A percentile compares a stretch with the other conserved stretches of the same genome.
phyloP scores from a whole-genome alignment of 2,888 invertebrate species.

The Drosophila neotestacea region DNA sequence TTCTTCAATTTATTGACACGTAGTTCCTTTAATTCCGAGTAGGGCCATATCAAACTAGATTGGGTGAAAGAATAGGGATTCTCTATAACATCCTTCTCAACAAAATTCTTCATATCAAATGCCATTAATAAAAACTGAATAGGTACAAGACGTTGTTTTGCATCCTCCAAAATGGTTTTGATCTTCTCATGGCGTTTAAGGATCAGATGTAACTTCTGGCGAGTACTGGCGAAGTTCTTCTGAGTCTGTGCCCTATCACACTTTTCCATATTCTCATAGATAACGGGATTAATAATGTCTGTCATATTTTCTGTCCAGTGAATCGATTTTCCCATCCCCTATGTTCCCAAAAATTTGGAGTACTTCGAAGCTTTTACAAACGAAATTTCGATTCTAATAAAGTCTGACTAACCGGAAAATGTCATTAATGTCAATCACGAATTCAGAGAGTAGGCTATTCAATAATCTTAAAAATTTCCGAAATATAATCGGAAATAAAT shows the following conservation, averaged over 20 bases:
- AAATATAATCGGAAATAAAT: too few species aligned
- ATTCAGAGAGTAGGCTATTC: neutral
- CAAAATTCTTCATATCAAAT: slow-evolving; percentile 5
- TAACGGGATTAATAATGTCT: neutral
- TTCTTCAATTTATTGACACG: neutral
- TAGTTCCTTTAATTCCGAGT: slow-evolving; percentile 5
- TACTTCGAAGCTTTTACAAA: slow-evolving; percentile 9
- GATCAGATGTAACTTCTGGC: slow-evolving; percentile 12
- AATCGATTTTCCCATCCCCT: slow-evolving; percentile 7
- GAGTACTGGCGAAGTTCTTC: slow-evolving; percentile 2
- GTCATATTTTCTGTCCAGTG: slow-evolving; percentile 3
- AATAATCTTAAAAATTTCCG: too few species aligned
- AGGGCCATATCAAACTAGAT: neutral
- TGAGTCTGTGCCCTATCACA: neutral
- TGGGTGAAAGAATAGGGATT: neutral
- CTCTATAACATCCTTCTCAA: neutral
- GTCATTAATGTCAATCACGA: neutral
- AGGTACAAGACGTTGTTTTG: slow-evolving; percentile 5
- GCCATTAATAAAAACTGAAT: slow-evolving; percentile 5
- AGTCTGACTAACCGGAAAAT: neutral
- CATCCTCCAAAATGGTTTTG: slow-evolving; percentile 14
- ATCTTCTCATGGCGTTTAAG: slow-evolving; percentile 19
- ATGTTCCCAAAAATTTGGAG: slow-evolving; percentile 8
- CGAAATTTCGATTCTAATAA: slow-evolving; percentile 17
- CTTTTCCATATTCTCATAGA: neutral